phyloP scores from a whole-genome alignment of 2,797 vertebrate species.

The Crax fasciolata region DNA sequence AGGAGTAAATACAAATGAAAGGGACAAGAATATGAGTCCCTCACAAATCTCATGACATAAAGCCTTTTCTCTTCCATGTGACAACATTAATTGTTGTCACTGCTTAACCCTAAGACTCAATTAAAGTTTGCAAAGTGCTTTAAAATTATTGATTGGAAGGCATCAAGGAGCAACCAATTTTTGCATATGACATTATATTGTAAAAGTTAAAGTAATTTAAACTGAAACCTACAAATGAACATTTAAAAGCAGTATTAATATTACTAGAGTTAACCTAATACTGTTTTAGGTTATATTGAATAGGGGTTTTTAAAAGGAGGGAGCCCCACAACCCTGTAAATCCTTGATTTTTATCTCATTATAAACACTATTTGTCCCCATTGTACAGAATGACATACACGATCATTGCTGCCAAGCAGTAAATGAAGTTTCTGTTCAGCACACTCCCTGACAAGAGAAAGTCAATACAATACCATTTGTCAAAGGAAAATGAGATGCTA shows the following conservation, averaged over 20 bases:
- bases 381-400: not conserved
- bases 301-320: not conserved
- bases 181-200: not conserved
- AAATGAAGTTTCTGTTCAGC: slow-evolving; percentile 39
- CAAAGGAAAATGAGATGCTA: slow-evolving; percentile 6
- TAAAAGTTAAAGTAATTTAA: slow-evolving; percentile 16
- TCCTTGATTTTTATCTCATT: slow-evolving; percentile 4
- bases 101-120: not conserved
- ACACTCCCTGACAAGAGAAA: not conserved
- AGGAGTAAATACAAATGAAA: slow-evolving; percentile 11
- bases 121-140: slow-evolving; percentile 13
- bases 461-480: slow-evolving; percentile 29
- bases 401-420: not conserved
- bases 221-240: not conserved
- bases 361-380: not conserved
- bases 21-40: not conserved
- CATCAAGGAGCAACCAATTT: not conserved
- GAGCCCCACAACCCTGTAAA: not conserved
- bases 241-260: not conserved
- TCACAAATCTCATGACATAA: not conserved
- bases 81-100: not conserved
- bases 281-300: not conserved
- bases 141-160: slow-evolving; percentile 13
- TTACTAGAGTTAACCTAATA: not conserved
- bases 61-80: not conserved